Percentiles rank a stretch among this genome's conserved stretches.
Conservation (phyloP, 2,888 invertebrate species). For the Periphyllus acericola region DNA sequence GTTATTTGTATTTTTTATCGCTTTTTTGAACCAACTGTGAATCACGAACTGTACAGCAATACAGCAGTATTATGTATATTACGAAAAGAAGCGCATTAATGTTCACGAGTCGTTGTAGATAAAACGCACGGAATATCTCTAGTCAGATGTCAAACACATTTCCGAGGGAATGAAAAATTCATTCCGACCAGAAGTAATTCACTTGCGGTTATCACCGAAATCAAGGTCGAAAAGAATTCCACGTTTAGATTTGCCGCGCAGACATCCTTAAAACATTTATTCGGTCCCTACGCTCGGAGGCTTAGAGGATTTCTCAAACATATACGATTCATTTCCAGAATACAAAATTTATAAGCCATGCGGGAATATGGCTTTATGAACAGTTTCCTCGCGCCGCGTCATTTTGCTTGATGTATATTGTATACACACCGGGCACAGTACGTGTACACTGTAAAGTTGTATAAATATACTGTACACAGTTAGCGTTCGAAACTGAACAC, state of each 20-base stretch:
- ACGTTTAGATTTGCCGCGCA: background rate
- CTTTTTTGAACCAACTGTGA: background rate
- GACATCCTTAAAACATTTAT: background rate
- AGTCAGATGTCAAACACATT: background rate
- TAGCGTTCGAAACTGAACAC: too few relatives aligned
- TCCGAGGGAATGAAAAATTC: background rate
- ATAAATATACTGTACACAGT: background rate
- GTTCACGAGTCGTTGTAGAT: background rate
- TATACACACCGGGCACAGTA: too few relatives aligned
- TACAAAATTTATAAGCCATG: background rate
- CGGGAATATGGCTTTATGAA: slow-evolving; percentile 6
- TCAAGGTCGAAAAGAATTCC: background rate
- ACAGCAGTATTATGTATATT: too few relatives aligned
- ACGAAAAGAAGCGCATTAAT: background rate
- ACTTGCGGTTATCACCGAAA: background rate
- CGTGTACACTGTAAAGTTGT: too few relatives aligned
- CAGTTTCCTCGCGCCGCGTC: background rate
- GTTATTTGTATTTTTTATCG: background rate
- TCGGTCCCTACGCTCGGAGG: background rate
- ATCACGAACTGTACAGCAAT: too few relatives aligned
- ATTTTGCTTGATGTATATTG: background rate
- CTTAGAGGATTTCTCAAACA: background rate
- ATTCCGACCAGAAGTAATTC: background rate
- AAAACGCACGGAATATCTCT: background rate
- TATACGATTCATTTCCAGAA: background rate